Evolutionary conservation across 2,888 invertebrate species (phyloP).

Genomic region (Trachelus stipa): DNA sequence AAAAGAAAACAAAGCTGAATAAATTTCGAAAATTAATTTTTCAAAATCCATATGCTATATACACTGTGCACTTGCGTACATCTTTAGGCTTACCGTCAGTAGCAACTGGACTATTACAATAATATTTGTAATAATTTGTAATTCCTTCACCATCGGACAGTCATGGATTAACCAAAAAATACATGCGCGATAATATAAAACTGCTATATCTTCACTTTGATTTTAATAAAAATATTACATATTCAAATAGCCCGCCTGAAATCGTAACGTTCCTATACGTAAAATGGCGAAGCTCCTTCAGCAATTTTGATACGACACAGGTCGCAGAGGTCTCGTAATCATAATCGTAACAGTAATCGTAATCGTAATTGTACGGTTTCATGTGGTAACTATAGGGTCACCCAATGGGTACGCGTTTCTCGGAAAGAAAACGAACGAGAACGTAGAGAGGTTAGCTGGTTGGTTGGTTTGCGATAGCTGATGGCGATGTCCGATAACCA

Average conservation of each 20-base stretch:
- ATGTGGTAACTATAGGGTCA: neutral
- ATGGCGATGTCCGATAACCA: slow-evolving; percentile 43
- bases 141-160: neutral
- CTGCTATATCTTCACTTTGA: neutral
- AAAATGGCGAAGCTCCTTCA: neutral
- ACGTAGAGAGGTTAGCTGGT: neutral
- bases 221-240: neutral
- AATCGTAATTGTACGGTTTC: neutral
- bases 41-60: neutral
- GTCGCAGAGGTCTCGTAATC: neutral
- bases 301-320: neutral
- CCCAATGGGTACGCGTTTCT: neutral
- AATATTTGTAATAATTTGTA: neutral
- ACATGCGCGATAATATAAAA: neutral
- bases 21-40: neutral
- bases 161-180: neutral
- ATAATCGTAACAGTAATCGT: neutral
- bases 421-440: neutral
- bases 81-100: neutral
- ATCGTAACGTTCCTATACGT: neutral
- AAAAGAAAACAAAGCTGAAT: neutral
- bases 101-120: neutral
- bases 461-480: slow-evolving; percentile 36
- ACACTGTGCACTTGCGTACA: neutral
- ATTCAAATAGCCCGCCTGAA: neutral